A percentile compares a stretch with the other conserved stretches of the same genome.
These are phyloP conservation scores for Ceratina calcarata DNA, from an alignment of 1,140 invertebrate species.

Conservation along the genomic window DNA sequence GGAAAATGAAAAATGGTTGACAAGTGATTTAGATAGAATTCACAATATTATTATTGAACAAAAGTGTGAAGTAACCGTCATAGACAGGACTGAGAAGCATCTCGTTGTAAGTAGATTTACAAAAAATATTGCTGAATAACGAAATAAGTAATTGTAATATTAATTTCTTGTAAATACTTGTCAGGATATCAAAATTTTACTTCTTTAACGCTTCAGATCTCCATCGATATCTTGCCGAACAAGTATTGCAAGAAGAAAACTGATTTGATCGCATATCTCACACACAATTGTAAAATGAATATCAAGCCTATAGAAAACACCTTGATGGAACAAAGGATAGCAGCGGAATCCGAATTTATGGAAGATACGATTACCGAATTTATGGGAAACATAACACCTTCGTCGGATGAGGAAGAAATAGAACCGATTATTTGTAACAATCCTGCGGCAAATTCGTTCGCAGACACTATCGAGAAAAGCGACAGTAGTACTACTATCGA, in stretches of 20 bases:
- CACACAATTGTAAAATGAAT: conserved; percentile 23
- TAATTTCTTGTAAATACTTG: not conserved
- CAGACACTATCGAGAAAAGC: not conserved
- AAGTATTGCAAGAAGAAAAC: not conserved
- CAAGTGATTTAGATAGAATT: conserved; percentile 70
- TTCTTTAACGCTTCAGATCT: conserved; percentile 35
- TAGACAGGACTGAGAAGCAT: conserved; percentile 37
- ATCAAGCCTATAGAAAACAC: not conserved
- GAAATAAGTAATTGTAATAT: not conserved
- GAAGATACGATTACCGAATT: not conserved
- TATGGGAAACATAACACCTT: not conserved
- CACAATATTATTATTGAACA: conserved; percentile 70
- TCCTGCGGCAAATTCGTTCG: not conserved
- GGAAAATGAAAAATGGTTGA: conserved; percentile 61
- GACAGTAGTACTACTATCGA: conserved; percentile 2
- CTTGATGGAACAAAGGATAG: not conserved
- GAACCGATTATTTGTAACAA: conserved; percentile 29
- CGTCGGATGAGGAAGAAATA: not conserved
- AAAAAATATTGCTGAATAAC: not conserved
- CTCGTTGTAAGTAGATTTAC: conserved; percentile 45
- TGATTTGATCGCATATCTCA: conserved; percentile 48
- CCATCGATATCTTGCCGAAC: conserved; percentile 26
- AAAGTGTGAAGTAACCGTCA: conserved; percentile 56
- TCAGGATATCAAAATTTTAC: not conserved
- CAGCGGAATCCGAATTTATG: too few species aligned